These are phyloP conservation scores for Bambusicola thoracicus DNA, from an alignment of 2,113 vertebrate genomes.

Conservation along the genomic window DNA sequence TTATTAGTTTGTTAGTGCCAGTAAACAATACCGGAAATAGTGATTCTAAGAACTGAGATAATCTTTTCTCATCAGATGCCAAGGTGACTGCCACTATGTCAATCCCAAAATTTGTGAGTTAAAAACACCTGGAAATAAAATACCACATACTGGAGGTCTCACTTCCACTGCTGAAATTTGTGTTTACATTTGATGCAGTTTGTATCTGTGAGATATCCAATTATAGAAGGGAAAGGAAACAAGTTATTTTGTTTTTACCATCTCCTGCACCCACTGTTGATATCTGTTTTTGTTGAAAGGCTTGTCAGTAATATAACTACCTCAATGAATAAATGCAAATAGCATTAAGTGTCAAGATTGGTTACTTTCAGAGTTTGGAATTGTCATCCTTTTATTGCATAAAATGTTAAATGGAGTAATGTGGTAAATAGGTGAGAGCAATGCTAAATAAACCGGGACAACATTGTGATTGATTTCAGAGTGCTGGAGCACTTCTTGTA, in stretches of 20 bases:
- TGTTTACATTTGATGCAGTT: background rate
- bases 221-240: rapidly evolving
- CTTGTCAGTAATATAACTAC: background rate
- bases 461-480: background rate
- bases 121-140: background rate
- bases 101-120: background rate
- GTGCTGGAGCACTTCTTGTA: too few species aligned
- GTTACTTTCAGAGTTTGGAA: background rate
- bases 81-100: background rate
- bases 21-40: background rate
- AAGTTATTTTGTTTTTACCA: background rate
- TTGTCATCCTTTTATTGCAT: background rate
- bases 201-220: background rate
- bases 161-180: background rate
- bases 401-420: background rate
- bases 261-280: background rate
- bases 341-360: background rate
- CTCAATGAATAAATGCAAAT: background rate
- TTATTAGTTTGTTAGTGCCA: background rate
- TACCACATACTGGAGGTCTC: background rate
- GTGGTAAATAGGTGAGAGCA: background rate
- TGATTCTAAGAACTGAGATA: background rate
- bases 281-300: background rate
- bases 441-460: background rate
- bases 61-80: background rate